Base-by-base conservation (phyloP, 2,888 invertebrate genomes). In the Lepidocyrtoides sp. region DNA sequence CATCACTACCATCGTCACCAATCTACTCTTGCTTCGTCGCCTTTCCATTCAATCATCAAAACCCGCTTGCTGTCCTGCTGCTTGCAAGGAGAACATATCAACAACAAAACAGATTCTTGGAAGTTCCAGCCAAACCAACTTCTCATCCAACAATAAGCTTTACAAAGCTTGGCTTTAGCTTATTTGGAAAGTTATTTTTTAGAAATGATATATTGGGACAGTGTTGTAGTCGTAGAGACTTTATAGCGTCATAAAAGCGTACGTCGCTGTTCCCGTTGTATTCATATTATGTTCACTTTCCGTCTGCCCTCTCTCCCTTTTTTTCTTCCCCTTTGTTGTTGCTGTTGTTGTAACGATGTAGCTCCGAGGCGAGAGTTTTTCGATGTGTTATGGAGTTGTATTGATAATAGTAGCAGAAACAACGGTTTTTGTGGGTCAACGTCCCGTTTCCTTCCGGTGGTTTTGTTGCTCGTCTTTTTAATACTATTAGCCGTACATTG, bases 171-270 rank as follows among this genome's bases (percentile, higher is more conserved):
- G 7, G 41, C 4, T 14, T 12, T 48, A 48, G 10, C 48, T 48
- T 48, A 2, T 48, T 48, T 12, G 7, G 14, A 48, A 48, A 48
- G 2, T 48, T 48, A n/a, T n/a, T n/a, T n/a, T n/a, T n/a, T n/a
- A n/a, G n/a, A n/a, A 2, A 48, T 2, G 2, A 2, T 8, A 14
- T 48, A 48, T 60, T 26, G 60, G 60, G 26, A 60, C 60, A 60
- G n/a, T n/a, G n/a, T 20, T 60, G 63, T 41, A 69, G 69, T 69
- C 69, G 69, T 69, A 69, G 69, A 69, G 17, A 69, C 69, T 69
- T 69, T 69, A 69, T 69, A n/a, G 69, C 36, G 36, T 69, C 69
- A 69, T 69, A 69, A 69, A 69, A 32, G 69, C 2, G 17, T 66
- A 32, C n/a, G 14, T 29, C n/a, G 3, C 14, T n/a, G 17, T 69